Base-by-base conservation (phyloP, 2,113 vertebrate species). In the Dicerorhinus sumatrensis region DNA sequence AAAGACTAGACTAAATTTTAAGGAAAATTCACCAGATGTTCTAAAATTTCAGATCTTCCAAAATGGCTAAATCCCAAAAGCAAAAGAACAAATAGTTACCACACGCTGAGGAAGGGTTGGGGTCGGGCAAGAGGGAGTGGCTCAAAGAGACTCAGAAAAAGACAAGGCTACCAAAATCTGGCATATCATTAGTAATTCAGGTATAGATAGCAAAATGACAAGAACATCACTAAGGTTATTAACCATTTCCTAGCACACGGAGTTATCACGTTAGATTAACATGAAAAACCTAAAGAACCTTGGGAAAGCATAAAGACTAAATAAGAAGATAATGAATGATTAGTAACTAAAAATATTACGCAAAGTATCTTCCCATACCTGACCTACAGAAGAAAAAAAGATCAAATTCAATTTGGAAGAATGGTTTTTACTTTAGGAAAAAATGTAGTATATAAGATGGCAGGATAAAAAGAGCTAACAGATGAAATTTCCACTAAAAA, bases 21-120 rank as follows among this genome's bases (percentile, higher is more conserved):
- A 89, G 80, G 80, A 92, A 97, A 93, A 92, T 76, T 83, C 67
- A 92, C 75, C 79, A 96, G 73, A 94, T 94, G 69, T 89, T 98
- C 95, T 97, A 91, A 97, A 92, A 88, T 75, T 80, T 97, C 82
- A 82, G 31, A 91, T 81, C 60, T 93, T 94, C 79, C 51, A 95
- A 82, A 85, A 73, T 72, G 60, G 42, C 54, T 89, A 95, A 69
- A 84, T 92, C 58, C 63, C 83, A 86, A 83, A 92, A 96, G 72
- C 67, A 93, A 91, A 96, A 88, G 87, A 94, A 89, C 20, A 56
- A 97, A 97, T 89, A 96, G 76, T 48, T 94, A 93, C 82, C 91
- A 97, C 62, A 89, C 83, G 76, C 46, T 82, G 48, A 83, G 48
- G 67, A 31, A 46, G 3, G 36, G 77, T 3, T 42, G 33, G n/a